phyloP scores from a whole-genome alignment of 2,797 vertebrate genomes.

The Chaunax sp. region DNA sequence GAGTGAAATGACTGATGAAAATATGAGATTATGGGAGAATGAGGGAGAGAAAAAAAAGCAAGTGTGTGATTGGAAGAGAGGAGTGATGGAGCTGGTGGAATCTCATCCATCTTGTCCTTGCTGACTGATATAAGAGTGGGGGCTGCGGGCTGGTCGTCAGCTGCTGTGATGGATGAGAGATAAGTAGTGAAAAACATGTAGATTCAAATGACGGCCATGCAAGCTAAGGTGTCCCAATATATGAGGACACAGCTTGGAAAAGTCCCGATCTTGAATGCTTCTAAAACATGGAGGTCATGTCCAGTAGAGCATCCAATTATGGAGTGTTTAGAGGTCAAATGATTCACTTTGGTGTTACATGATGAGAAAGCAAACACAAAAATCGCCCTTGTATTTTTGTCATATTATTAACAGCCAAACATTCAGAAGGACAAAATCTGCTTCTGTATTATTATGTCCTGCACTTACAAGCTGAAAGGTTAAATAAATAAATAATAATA shows the following conservation, averaged over 20 bases:
- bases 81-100: constrained; percentile 58
- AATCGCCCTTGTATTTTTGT: background rate
- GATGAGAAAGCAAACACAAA: background rate
- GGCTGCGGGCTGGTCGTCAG: constrained; percentile 34
- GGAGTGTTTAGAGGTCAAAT: background rate
- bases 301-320: background rate
- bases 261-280: background rate
- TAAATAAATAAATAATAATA: background rate
- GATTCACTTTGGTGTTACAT: background rate
- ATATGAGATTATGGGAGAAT: constrained; percentile 36
- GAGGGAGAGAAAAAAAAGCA: background rate
- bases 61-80: constrained; percentile 15
- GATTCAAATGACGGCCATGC: constrained; percentile 44
- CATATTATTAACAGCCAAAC: background rate
- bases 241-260: constrained; percentile 11
- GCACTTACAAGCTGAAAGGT: background rate
- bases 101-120: constrained; percentile 54
- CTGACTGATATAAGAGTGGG: constrained; percentile 47
- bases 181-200: constrained; percentile 60
- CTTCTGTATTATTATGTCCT: too few species aligned
- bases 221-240: constrained; percentile 8
- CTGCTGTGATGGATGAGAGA: constrained; percentile 47
- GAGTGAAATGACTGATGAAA: constrained; percentile 58
- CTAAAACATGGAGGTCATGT: background rate
- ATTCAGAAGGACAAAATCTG: background rate